These are phyloP conservation scores for Cacatua alba DNA, from an alignment of 2,113 vertebrate species.

Conservation along the genomic window DNA sequence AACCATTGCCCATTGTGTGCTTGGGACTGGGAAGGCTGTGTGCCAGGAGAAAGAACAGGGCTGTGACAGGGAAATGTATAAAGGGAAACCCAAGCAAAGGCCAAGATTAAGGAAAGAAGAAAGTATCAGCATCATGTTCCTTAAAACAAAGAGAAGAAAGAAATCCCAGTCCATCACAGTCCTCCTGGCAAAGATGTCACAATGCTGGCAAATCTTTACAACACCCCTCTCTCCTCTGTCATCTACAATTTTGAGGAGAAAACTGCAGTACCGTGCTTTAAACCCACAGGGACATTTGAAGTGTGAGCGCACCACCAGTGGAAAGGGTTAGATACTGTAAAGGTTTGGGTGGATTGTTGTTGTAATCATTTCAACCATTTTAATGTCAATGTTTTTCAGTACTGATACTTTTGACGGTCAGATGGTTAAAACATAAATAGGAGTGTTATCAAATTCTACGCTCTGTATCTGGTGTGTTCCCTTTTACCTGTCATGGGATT, in stretches of 20 bases:
- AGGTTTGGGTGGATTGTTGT: not conserved
- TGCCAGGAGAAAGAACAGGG: not conserved
- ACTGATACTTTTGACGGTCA: not conserved
- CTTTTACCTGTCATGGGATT: not conserved
- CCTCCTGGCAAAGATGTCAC: not conserved
- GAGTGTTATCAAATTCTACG: not conserved
- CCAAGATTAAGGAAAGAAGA: not conserved
- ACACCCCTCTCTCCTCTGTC: not conserved
- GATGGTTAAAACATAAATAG: not conserved
- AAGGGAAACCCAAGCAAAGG: not conserved
- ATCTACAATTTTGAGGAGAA: not conserved
- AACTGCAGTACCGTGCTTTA: not conserved
- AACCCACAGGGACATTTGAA: not conserved
- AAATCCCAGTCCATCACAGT: not conserved
- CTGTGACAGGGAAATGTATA: not conserved
- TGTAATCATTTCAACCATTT: not conserved
- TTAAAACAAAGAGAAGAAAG: not conserved
- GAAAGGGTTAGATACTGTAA: not conserved
- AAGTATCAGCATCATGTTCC: not conserved
- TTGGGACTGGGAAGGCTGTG: not conserved
- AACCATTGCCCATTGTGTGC: not conserved
- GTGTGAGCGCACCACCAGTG: not conserved
- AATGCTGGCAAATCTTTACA: not conserved
- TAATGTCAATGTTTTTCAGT: not conserved
- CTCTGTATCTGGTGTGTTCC: not conserved